phyloP scores from a whole-genome alignment of 2,888 invertebrate genomes.

The Drosophila mettleri region DNA sequence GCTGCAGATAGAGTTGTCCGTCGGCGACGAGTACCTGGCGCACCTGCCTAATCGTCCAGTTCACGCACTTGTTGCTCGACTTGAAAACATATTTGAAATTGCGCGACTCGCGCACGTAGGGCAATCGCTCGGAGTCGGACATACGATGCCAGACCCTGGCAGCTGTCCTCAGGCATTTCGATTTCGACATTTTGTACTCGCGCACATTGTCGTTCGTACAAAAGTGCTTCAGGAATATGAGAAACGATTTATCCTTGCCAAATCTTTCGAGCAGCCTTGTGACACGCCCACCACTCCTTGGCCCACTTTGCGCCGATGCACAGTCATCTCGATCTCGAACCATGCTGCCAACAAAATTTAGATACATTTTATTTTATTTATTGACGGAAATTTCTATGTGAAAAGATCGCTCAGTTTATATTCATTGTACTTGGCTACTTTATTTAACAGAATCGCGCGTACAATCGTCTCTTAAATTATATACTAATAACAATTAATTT shows the following conservation, averaged over 20 bases:
- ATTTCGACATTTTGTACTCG: slow-evolving; percentile 12
- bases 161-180: slow-evolving; percentile 19
- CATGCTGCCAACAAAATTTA: slow-evolving; percentile 10
- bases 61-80: slow-evolving; percentile 16
- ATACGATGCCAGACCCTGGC: slow-evolving; percentile 17
- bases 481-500: not conserved
- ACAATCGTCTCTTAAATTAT: not conserved
- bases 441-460: slow-evolving; percentile 11
- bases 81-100: slow-evolving; percentile 20
- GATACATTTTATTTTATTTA: not conserved
- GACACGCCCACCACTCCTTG: not conserved
- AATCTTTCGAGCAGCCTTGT: not conserved
- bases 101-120: slow-evolving; percentile 19
- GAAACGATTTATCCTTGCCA: slow-evolving; percentile 35
- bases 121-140: slow-evolving; percentile 4
- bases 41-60: slow-evolving; percentile 25
- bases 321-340: not conserved
- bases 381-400: slow-evolving; percentile 1
- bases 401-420: not conserved
- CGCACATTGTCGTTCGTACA: not conserved
- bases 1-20: not conserved
- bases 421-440: not conserved
- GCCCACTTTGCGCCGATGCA: not conserved
- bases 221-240: slow-evolving; percentile 33
- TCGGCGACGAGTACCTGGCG: not conserved